A percentile compares a stretch with the other conserved stretches of the same genome.
Conservation (phyloP, 2,797 vertebrate genomes). For the Sciurus carolinensis region DNA sequence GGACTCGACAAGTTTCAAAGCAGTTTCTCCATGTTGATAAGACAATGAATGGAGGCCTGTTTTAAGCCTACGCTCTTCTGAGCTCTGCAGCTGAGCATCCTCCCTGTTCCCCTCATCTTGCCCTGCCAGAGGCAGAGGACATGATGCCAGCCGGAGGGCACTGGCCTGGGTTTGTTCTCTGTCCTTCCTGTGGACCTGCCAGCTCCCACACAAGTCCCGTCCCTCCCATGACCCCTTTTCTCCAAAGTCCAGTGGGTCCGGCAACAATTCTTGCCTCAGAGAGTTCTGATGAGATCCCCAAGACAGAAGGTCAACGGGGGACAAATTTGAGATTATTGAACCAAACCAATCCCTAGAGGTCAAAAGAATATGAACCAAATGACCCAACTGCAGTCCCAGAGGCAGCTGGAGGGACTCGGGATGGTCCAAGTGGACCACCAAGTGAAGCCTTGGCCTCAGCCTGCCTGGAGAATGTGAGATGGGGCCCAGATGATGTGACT, state of each 20-base stretch:
- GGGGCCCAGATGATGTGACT: background rate
- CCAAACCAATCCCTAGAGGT: background rate
- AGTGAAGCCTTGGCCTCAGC: background rate
- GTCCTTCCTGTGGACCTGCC: too few species aligned
- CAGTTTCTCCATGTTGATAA: background rate
- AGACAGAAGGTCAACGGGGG: background rate
- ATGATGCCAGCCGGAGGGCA: background rate
- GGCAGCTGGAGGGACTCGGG: background rate
- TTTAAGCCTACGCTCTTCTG: background rate
- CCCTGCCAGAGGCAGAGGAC: background rate
- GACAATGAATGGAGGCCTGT: background rate
- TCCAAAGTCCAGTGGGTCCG: too few species aligned
- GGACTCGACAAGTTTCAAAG: background rate
- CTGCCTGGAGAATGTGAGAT: background rate
- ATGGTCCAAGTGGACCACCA: background rate
- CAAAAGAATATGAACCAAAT: background rate
- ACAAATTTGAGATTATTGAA: background rate
- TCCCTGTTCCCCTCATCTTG: background rate
- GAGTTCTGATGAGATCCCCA: background rate
- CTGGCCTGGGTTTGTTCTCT: fast-evolving
- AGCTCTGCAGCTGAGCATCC: background rate
- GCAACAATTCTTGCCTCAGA: background rate
- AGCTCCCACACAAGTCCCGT: background rate
- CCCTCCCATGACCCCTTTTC: background rate
- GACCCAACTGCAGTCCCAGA: background rate